Conservation (phyloP, 2,888 invertebrate species). For the Hypercompe scribonia region DNA sequence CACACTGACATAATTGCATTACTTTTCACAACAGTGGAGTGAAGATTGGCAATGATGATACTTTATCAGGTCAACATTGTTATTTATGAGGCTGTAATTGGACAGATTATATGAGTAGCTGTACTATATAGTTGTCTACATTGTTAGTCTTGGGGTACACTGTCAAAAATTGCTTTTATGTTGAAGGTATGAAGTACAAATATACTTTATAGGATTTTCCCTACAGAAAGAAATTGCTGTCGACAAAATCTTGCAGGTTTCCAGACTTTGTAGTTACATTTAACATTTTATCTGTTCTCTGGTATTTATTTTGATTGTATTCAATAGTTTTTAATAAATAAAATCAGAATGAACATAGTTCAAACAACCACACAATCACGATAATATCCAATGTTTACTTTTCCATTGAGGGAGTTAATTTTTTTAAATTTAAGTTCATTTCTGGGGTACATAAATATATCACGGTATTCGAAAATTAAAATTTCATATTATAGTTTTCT, state of each 20-base stretch:
- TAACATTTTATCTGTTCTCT: neutral
- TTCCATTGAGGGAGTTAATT: too few relatives aligned
- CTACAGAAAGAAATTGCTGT: neutral
- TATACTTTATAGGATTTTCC: neutral
- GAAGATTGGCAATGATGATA: neutral
- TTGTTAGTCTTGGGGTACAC: neutral
- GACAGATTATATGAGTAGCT: neutral
- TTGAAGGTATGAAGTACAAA: neutral
- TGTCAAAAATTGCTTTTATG: neutral
- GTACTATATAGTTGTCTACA: neutral
- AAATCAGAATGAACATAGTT: too few relatives aligned
- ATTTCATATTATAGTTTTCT: neutral
- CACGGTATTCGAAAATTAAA: too few relatives aligned
- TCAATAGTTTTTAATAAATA: too few relatives aligned
- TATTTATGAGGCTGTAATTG: neutral
- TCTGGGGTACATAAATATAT: too few relatives aligned
- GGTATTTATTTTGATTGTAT: neutral
- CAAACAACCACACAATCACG: neutral
- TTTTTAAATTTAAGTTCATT: too few relatives aligned
- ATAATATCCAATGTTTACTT: neutral
- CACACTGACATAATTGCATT: conserved; percentile 15
- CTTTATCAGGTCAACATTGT: conserved; percentile 6
- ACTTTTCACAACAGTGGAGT: conserved; percentile 1
- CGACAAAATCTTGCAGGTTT: too few relatives aligned
- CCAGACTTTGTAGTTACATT: neutral